Percentiles rank a stretch among this genome's conserved stretches.
These are phyloP conservation scores for Apostichopus californicus DNA, from an alignment of 35 echinoderm and acorn worm species.

Conservation along the genomic window DNA sequence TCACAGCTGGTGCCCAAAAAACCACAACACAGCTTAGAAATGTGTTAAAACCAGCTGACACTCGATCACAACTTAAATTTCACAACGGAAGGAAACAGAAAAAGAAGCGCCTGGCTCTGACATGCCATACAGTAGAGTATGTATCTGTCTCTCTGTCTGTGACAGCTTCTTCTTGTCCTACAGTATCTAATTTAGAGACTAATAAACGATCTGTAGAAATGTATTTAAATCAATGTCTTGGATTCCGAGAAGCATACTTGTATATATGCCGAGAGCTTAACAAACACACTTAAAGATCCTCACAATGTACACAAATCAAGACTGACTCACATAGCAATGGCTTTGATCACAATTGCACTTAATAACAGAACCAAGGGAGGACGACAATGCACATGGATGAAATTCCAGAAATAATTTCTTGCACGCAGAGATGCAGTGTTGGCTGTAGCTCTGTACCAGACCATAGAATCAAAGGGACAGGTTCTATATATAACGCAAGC, in stretches of 20 bases:
- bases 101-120: no score
- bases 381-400: slow-evolving; percentile 4
- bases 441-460: no score
- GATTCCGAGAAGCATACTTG: no score
- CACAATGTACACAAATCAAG: background rate
- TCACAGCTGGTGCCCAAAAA: slow-evolving; percentile 15
- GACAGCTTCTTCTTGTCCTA: background rate
- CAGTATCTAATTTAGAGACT: no score
- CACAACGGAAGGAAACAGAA: background rate
- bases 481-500: no score
- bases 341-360: background rate
- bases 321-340: background rate
- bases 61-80: background rate
- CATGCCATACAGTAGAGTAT: no score
- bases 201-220: no score
- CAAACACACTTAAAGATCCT: background rate
- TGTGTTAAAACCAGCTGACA: background rate
- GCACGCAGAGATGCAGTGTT: background rate
- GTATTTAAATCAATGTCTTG: no score
- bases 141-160: no score
- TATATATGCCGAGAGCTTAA: background rate
- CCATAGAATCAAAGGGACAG: no score
- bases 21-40: background rate
- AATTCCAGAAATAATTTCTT: slow-evolving; percentile 45
- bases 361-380: background rate